phyloP scores from a whole-genome alignment of 2,888 invertebrate genomes.

The Ophioninae sp. region DNA sequence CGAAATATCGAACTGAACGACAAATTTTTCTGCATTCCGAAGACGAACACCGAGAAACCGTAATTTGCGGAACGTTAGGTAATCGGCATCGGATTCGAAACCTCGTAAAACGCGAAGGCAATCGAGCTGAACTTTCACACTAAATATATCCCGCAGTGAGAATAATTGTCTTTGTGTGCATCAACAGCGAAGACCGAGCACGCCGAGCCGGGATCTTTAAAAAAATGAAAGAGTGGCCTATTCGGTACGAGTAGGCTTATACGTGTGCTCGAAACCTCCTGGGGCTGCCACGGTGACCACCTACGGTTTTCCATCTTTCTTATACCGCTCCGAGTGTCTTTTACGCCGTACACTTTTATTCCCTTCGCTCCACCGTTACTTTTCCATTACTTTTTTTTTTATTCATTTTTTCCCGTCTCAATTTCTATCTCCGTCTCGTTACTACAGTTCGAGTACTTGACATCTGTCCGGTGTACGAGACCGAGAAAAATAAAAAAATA shows the following conservation, averaged over 20 bases:
- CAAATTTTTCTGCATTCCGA: not conserved
- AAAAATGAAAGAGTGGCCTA: not conserved
- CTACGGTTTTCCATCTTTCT: constrained; percentile 43
- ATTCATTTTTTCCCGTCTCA: not conserved
- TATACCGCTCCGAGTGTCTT: constrained; percentile 20
- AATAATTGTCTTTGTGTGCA: not conserved
- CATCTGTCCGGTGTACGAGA: not conserved
- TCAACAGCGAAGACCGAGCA: not conserved
- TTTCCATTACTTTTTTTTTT: constrained; percentile 9
- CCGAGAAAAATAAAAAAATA: too few species aligned
- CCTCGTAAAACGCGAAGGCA: not conserved
- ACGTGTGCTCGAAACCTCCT: constrained; percentile 1
- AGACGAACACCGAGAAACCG: not conserved
- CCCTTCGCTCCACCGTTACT: not conserved
- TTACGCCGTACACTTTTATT: not conserved
- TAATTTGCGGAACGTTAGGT: not conserved
- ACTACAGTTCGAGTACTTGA: constrained; percentile 3
- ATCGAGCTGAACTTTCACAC: not conserved
- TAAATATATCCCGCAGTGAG: not conserved
- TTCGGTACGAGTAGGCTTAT: not conserved
- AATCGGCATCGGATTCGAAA: not conserved
- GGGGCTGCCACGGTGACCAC: constrained; percentile 44
- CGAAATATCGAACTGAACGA: not conserved
- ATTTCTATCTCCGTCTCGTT: constrained; percentile 40
- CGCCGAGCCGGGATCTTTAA: not conserved